Conservation (phyloP, 2,888 invertebrate species). For the Lagria hirta region DNA sequence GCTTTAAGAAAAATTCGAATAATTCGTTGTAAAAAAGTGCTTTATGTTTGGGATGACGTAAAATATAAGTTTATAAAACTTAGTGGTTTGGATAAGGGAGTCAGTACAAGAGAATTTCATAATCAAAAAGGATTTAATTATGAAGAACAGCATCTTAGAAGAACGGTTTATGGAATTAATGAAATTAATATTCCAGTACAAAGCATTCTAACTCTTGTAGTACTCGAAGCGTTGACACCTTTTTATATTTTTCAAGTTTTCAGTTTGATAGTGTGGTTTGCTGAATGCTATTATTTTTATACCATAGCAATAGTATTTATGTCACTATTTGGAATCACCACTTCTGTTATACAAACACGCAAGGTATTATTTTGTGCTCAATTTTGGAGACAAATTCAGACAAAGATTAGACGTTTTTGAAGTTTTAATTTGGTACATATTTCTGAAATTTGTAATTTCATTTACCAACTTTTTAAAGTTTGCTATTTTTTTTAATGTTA, state of each 20-base stretch:
- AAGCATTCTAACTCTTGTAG: constrained; percentile 68
- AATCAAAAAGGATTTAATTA: constrained; percentile 61
- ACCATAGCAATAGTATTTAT: constrained; percentile 82
- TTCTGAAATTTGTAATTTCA: too few species aligned
- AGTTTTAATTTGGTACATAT: too few species aligned
- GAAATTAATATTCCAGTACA: constrained; percentile 82
- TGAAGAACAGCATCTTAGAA: constrained; percentile 64
- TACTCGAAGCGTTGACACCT: constrained; percentile 87
- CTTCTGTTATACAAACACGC: constrained; percentile 81
- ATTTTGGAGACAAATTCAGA: too few species aligned
- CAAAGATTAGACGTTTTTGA: too few species aligned
- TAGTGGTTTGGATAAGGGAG: constrained; percentile 71
- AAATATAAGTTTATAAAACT: constrained; percentile 68
- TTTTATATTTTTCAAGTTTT: constrained; percentile 96
- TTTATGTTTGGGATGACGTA: constrained; percentile 78
- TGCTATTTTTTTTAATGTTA: too few species aligned
- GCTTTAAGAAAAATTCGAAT: constrained; percentile 54
- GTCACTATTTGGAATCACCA: constrained; percentile 80
- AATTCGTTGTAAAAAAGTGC: constrained; percentile 80
- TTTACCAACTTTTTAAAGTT: too few species aligned
- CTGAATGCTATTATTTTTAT: constrained; percentile 86
- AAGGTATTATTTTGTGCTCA: constrained; percentile 62
- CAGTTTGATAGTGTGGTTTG: constrained; percentile 84
- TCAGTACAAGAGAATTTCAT: constrained; percentile 65
- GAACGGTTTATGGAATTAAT: constrained; percentile 79